Evolutionary conservation across 2,888 invertebrate species (phyloP), one percentile per base, ranked within the genome.

Genomic region (Epiblema foenella): DNA sequence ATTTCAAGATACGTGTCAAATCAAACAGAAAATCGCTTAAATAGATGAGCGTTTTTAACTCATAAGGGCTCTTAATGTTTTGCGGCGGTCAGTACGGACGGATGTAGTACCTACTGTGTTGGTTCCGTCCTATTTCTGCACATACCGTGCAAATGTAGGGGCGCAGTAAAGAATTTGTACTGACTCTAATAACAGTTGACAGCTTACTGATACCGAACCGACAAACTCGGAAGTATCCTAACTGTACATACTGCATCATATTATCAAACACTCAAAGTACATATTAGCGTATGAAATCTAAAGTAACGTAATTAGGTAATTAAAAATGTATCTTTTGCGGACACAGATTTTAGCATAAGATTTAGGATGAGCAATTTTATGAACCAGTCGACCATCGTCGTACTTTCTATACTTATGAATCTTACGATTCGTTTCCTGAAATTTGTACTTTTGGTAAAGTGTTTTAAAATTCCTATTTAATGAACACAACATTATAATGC

Each of bases 241-340:
- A 29, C 56, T 29, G n/a, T 51, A 10, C 15, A 9, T 18, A 11
- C 4, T n/a, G n/a, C 1, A 24, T 24, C 8, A 15, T 59, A 59
- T 9, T 58, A 29, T 24, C 39, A 9, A 18, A 11, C 39, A 8
- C 12, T 20, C 2, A 20, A 29, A 12, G 24, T 11, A 15, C 24
- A 54, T 24, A 24, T 24, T 18, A 18, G 12, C 46, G 4, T 1
- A 29, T 8, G 33, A 5, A 33, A 5, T 33, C 2, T 24, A 56
- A 24, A 8, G 11, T 4, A 24, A 29, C 7, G 18, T 60, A 68
- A 68, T 68, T 54, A 46, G 46, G 24, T 54, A 60, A 68, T 62
- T 62, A 60, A 54, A 52, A 54, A 46, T 42, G 37, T 68, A 66
- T 57, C 66, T 66, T 66, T 66, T 33, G 66, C 66, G 49, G 56